Evolutionary conservation across 2,888 invertebrate genomes (phyloP).

Genomic region (Phaonia tiefii): DNA sequence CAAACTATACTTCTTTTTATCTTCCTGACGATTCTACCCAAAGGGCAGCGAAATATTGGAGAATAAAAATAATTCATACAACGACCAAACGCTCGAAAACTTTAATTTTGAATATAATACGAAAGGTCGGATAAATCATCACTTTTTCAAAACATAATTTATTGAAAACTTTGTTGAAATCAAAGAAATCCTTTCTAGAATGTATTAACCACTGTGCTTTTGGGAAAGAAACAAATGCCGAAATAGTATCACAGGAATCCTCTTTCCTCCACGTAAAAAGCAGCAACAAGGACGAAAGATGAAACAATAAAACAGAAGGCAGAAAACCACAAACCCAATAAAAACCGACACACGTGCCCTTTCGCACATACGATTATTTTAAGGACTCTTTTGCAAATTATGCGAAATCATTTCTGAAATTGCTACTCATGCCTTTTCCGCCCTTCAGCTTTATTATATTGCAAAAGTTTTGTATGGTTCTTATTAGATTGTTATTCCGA

Average conservation of each 20-base stretch:
- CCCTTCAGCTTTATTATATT: conserved; percentile 52
- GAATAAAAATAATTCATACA: too few species aligned
- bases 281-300: conserved; percentile 16
- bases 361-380: conserved; percentile 56
- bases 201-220: too few species aligned
- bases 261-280: neutral
- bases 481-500: conserved; percentile 39
- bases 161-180: too few species aligned
- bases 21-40: too few species aligned
- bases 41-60: too few species aligned
- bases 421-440: conserved; percentile 64
- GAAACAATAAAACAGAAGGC: conserved; percentile 29
- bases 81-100: too few species aligned
- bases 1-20: too few species aligned
- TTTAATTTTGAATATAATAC: too few species aligned
- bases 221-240: too few species aligned
- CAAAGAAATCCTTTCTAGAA: too few species aligned
- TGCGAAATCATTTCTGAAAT: conserved; percentile 79
- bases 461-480: conserved; percentile 53
- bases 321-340: conserved; percentile 47
- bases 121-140: too few species aligned
- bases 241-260: neutral
- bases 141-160: too few species aligned
- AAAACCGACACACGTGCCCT: conserved; percentile 46
- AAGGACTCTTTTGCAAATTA: conserved; percentile 75